These are phyloP conservation scores for Lepisosteus oculatus DNA, from an alignment of 2,113 vertebrate genomes.

Conservation along the genomic window DNA sequence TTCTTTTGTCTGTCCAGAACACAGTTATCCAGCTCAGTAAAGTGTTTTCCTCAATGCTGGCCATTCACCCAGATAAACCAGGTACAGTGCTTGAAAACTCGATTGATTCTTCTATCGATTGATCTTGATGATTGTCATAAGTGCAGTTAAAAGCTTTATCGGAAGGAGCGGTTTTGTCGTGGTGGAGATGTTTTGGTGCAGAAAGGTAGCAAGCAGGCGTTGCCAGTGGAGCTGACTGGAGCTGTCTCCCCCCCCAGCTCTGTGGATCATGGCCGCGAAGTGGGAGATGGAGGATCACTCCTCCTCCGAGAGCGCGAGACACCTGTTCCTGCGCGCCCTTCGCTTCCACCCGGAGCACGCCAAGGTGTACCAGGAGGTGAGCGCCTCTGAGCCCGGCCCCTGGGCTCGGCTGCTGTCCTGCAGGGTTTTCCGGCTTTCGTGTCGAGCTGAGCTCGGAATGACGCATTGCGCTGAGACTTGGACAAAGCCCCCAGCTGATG, in stretches of 20 bases:
- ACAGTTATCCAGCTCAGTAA: slow-evolving; percentile 81
- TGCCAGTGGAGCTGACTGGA: not conserved
- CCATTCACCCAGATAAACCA: slow-evolving; percentile 93
- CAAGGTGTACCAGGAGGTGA: slow-evolving; percentile 92
- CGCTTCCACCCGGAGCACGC: slow-evolving; percentile 89
- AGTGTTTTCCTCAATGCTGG: slow-evolving; percentile 85
- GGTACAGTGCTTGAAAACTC: slow-evolving; percentile 59
- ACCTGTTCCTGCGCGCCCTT: slow-evolving; percentile 88
- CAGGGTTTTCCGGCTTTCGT: too few species aligned
- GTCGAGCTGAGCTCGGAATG: too few species aligned
- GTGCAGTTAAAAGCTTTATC: too few species aligned
- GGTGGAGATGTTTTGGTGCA: too few species aligned
- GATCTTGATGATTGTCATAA: too few species aligned
- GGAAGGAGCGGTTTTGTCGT: too few species aligned
- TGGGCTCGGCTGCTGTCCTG: not conserved
- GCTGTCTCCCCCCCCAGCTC: slow-evolving; percentile 51
- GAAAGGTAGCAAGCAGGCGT: too few species aligned
- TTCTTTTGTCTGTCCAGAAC: slow-evolving; percentile 60
- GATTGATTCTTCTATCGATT: too few species aligned
- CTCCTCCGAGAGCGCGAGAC: slow-evolving; percentile 90
- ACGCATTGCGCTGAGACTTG: too few species aligned
- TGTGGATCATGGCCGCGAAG: slow-evolving; percentile 98
- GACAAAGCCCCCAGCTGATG: too few species aligned
- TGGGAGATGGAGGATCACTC: slow-evolving; percentile 89
- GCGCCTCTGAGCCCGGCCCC: slow-evolving; percentile 2